Conservation (phyloP, 2,797 vertebrate species). For the Lithobates pipiens region DNA sequence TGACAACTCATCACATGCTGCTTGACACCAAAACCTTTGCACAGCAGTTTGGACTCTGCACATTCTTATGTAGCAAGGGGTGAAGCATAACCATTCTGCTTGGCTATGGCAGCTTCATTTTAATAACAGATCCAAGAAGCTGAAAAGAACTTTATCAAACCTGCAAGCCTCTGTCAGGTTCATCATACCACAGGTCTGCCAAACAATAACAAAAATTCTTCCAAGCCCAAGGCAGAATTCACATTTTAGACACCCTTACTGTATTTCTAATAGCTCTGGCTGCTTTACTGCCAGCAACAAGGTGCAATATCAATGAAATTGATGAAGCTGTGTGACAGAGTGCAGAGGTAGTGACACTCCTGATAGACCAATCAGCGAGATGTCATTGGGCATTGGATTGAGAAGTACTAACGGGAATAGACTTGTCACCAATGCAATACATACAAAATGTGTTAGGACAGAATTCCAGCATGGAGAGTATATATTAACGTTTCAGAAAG, state of each 20-base stretch:
- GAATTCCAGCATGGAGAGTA: no score
- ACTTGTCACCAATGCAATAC: no score
- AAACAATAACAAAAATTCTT: constrained; percentile 18
- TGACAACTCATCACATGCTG: constrained; percentile 11
- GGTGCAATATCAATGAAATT: background rate
- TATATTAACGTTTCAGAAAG: no score
- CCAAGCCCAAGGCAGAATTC: background rate
- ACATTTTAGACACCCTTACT: background rate
- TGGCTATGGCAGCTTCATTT: constrained; percentile 27
- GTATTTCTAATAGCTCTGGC: background rate
- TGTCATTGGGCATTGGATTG: background rate
- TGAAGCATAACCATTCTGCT: constrained; percentile 26
- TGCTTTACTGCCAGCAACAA: background rate
- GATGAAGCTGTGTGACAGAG: background rate
- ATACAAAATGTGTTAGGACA: no score
- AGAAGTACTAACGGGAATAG: no score
- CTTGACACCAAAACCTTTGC: background rate
- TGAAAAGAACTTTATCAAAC: constrained; percentile 38
- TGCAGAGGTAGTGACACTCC: no score
- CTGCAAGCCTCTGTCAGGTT: constrained; percentile 9
- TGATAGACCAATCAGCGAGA: background rate
- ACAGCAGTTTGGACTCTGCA: constrained; percentile 14
- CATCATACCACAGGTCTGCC: constrained; percentile 3
- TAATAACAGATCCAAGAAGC: constrained; percentile 26
- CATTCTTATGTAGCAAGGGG: constrained; percentile 2